A percentile compares a stretch with the other conserved stretches of the same genome.
phyloP scores from a whole-genome alignment of 1,140 invertebrate species.

The Littorina saxatilis region DNA sequence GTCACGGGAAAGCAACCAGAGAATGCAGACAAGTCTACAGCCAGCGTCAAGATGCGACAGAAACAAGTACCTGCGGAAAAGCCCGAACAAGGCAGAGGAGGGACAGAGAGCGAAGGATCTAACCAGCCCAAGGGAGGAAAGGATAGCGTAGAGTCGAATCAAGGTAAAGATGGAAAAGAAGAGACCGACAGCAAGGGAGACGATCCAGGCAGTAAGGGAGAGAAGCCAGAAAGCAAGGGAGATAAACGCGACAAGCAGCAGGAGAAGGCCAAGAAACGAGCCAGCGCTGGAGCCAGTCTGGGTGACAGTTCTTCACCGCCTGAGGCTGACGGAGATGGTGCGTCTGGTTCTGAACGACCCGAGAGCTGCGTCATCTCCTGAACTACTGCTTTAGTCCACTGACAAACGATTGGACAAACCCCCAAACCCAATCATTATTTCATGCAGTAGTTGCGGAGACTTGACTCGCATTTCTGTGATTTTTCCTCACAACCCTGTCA shows the following conservation, averaged over 20 bases:
- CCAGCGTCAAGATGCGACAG: no score
- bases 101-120: background rate
- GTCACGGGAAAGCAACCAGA: background rate
- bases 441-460: no score
- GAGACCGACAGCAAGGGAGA: background rate
- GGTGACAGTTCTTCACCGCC: background rate
- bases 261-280: conserved; percentile 30
- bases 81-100: background rate
- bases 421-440: no score
- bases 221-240: conserved; percentile 11
- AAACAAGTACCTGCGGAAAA: no score
- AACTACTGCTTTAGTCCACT: background rate
- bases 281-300: conserved; percentile 18
- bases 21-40: no score
- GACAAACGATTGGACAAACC: no score
- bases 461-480: no score
- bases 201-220: background rate
- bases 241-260: background rate
- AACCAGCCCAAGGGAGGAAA: background rate
- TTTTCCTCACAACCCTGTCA: no score
- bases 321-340: background rate
- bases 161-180: background rate
- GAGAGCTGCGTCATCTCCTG: conserved; percentile 26
- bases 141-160: background rate
- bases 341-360: background rate